These are phyloP conservation scores for Cerceris rybyensis DNA, from an alignment of 2,888 invertebrate genomes.

Conservation along the genomic window DNA sequence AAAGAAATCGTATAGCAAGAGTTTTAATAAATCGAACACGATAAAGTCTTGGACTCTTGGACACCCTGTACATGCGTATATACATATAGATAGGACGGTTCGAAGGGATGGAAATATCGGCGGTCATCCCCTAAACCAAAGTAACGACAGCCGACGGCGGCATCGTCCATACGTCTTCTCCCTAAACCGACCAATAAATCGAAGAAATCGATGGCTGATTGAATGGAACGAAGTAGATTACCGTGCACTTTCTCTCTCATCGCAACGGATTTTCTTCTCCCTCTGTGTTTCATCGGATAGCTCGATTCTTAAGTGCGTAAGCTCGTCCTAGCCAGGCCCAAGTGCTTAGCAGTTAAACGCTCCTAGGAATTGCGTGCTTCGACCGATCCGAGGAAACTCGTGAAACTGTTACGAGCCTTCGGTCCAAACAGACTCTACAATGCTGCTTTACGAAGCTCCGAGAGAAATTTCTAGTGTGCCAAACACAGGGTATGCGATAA, in stretches of 20 bases:
- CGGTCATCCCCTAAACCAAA: constrained; percentile 70
- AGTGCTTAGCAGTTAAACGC: constrained; percentile 71
- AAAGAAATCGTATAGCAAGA: too few relatives aligned
- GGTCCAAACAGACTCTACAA: constrained; percentile 6
- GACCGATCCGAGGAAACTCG: constrained; percentile 16
- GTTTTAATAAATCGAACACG: too few relatives aligned
- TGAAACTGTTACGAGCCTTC: constrained; percentile 7
- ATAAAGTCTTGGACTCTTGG: too few relatives aligned
- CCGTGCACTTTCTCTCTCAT: constrained; percentile 55
- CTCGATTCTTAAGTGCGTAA: constrained; percentile 46
- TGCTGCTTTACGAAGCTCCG: not conserved
- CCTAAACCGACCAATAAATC: constrained; percentile 73
- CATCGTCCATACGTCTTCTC: constrained; percentile 70
- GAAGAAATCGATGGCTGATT: constrained; percentile 78
- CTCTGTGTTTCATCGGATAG: constrained; percentile 6
- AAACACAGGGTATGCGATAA: not conserved
- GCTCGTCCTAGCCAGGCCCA: constrained; percentile 52
- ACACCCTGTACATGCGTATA: not conserved
- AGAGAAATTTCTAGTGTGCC: not conserved
- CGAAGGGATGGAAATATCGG: constrained; percentile 64
- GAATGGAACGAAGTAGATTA: constrained; percentile 77
- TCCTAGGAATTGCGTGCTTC: constrained; percentile 62
- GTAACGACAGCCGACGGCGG: constrained; percentile 69
- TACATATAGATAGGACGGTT: constrained; percentile 10
- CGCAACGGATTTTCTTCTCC: constrained; percentile 15